Conservation (phyloP, 2,113 vertebrate species). For the Butorides virescens region DNA sequence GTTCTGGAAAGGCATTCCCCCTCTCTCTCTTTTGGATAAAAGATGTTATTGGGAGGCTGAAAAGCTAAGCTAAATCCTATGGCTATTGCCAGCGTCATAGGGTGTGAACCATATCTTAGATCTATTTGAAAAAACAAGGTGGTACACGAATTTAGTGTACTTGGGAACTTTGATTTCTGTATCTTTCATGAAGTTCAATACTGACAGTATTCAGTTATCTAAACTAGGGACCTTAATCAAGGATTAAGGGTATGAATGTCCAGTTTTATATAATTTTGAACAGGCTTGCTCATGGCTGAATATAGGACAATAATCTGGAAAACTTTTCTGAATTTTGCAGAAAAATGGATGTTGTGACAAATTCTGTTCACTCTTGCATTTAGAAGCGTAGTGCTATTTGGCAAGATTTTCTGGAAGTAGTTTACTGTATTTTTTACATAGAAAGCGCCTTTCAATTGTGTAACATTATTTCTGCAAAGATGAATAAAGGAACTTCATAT, state of each 20-base stretch:
- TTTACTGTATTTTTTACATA: background rate
- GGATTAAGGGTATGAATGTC: background rate
- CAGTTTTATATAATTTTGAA: background rate
- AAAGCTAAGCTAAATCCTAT: background rate
- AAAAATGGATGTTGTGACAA: background rate
- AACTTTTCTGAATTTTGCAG: background rate
- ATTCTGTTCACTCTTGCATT: background rate
- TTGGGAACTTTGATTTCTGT: background rate
- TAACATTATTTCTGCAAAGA: background rate
- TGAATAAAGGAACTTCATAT: background rate
- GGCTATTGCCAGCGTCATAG: background rate
- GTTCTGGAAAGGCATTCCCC: background rate
- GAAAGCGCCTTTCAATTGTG: background rate
- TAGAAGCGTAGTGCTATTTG: background rate
- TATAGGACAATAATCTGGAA: background rate
- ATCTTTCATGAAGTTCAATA: background rate
- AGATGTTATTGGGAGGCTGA: background rate
- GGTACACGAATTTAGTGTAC: rapidly evolving
- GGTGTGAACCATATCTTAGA: background rate
- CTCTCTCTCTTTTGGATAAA: background rate
- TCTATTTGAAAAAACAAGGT: background rate
- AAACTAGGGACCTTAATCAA: background rate
- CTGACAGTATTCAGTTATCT: background rate
- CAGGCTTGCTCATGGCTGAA: background rate
- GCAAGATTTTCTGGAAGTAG: background rate